phyloP scores from a whole-genome alignment of 2,888 invertebrate species.

The Eugnorisma glareosa region DNA sequence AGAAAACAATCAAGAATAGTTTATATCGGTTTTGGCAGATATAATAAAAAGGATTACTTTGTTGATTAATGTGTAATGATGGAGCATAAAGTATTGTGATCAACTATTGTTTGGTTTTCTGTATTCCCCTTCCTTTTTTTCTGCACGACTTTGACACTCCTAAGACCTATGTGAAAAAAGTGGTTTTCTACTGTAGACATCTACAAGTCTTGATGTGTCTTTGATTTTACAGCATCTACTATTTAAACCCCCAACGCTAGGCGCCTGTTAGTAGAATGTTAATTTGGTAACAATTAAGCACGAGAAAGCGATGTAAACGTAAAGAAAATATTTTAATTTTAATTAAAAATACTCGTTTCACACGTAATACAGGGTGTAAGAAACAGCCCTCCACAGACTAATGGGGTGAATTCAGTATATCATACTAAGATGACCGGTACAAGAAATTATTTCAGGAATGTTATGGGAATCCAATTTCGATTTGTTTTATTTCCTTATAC shows the following conservation, averaged over 20 bases:
- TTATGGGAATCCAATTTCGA: too few relatives aligned
- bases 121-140: too few relatives aligned
- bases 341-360: too few relatives aligned
- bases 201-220: background rate
- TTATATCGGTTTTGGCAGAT: background rate
- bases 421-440: too few relatives aligned
- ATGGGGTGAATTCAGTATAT: too few relatives aligned
- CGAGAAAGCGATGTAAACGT: too few relatives aligned
- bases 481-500: too few relatives aligned
- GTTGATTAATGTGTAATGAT: background rate
- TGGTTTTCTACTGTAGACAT: background rate
- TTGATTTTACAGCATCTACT: background rate
- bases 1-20: background rate
- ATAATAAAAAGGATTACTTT: background rate
- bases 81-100: background rate
- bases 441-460: too few relatives aligned
- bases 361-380: too few relatives aligned
- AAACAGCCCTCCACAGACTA: too few relatives aligned
- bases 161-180: background rate
- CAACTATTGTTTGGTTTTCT: background rate
- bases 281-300: background rate
- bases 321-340: too few relatives aligned
- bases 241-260: background rate
- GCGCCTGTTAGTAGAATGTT: background rate
- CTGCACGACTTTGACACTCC: background rate